phyloP scores from a whole-genome alignment of 23 tunicate genomes.

The Aplidium turbinatum region DNA sequence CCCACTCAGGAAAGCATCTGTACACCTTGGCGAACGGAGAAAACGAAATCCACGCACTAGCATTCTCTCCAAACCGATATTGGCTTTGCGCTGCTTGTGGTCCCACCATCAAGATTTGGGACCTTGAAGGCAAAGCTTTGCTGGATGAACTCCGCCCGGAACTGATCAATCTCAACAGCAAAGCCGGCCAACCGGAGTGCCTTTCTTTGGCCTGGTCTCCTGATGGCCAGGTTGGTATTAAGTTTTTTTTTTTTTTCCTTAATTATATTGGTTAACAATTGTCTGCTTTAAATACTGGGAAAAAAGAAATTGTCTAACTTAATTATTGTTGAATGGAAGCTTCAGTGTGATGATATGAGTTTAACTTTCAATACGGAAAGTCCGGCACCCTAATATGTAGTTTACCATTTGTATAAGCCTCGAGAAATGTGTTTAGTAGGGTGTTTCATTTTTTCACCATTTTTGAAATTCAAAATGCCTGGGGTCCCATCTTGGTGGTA shows the following conservation, averaged over 20 bases:
- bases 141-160: conserved; percentile 98
- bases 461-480: no score
- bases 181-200: conserved; percentile 93
- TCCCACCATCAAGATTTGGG: conserved; percentile 98
- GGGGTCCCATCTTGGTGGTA: no score
- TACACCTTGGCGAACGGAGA: conserved; percentile 94
- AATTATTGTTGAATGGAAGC: no score
- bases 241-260: not conserved
- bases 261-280: no score
- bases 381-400: no score
- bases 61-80: conserved; percentile 98
- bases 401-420: no score
- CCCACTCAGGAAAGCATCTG: conserved; percentile 75
- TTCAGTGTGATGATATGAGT: no score
- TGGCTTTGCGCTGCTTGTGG: conserved; percentile 99
- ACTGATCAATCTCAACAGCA: conserved; percentile 84
- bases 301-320: no score
- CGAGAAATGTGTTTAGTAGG: no score
- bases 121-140: conserved; percentile 92
- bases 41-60: conserved; percentile 92
- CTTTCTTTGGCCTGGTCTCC: conserved; percentile 95
- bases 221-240: conserved; percentile 74
- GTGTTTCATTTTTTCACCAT: no score
- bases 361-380: no score
- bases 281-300: no score